Base-by-base conservation (phyloP, 2,113 vertebrate species). In the Ameiurus melas region DNA sequence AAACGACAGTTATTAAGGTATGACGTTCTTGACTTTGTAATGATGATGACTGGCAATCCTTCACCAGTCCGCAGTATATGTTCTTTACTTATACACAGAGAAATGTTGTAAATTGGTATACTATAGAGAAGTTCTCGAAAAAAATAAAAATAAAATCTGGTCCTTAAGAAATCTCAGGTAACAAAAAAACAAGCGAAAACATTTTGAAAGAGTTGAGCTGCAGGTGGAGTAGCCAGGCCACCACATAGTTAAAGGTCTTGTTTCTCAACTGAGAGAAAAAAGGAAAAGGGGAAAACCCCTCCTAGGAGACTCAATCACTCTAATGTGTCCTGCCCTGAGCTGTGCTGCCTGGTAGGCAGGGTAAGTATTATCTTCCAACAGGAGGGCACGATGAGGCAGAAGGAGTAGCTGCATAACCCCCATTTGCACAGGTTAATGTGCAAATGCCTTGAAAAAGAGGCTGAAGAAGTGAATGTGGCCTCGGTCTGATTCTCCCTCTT, bases 361-460 rank as follows among this genome's bases (percentile, higher is more conserved):
- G 70, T 39, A 39, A 20, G 70, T 36, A 73, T 77, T 77, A 47
- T 77, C 39, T 14, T 77, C 39, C 39, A 47, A 51, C 73, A 77
- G 39, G 73, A 77, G 73, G 39, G 27, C 73, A 47, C 4, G 27
- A 27, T 47, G 43, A 47, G 73, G 73, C 73, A 77, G 22, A 77
- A 77, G 73, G 22, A 22, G 22, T 22, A 77, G 19, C 39, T 77
- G 39, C 20, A 77, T 77, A 47, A 77, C 73, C 39, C 39, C 39
- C 73, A 77, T 47, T 77, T 77, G 39, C 73, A 77, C 73, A 77
- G 43, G 73, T 47, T 77, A 77, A 77, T 77, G 73, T 75, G 70
- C 33, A 75, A 36, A 43, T 43, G 20, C 36, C 33, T 39, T 75
- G 36, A 77, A 3, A 47, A 77, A 47, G 39, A 47, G 39, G 10